These are phyloP conservation scores for Nannospalax galili DNA, from an alignment of 2,113 vertebrate genomes.

Conservation along the genomic window DNA sequence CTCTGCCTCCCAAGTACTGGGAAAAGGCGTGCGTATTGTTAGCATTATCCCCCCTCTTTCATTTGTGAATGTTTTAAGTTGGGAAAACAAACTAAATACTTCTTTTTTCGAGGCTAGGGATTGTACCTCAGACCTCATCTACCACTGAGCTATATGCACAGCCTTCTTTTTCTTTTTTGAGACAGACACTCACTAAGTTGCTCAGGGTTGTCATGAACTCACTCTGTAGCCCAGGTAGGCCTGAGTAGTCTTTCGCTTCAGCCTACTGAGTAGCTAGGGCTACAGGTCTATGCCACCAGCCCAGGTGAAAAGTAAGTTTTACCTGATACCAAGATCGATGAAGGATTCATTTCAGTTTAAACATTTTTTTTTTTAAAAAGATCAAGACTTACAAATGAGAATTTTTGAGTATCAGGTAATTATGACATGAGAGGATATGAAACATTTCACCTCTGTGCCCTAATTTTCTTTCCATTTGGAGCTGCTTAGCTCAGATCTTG, in stretches of 20 bases:
- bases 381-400: not conserved
- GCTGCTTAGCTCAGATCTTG: not conserved
- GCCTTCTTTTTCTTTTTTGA: not conserved
- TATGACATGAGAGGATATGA: not conserved
- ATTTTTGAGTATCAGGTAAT: not conserved
- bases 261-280: not conserved
- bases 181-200: not conserved
- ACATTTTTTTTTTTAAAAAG: not conserved
- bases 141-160: not conserved
- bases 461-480: not conserved
- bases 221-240: not conserved
- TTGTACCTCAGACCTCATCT: not conserved
- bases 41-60: not conserved
- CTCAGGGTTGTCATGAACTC: not conserved
- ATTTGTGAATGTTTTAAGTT: not conserved
- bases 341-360: not conserved
- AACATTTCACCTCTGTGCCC: not conserved
- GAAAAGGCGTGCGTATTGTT: too few relatives aligned
- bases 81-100: not conserved
- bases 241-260: not conserved
- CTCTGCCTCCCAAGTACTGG: too few relatives aligned
- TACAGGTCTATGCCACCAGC: not conserved
- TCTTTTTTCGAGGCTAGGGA: not conserved
- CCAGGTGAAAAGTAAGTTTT: not conserved
- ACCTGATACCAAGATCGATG: not conserved